These are phyloP conservation scores for Sebastes baramenuke DNA, from an alignment of 2,797 vertebrate species.

Conservation along the genomic window DNA sequence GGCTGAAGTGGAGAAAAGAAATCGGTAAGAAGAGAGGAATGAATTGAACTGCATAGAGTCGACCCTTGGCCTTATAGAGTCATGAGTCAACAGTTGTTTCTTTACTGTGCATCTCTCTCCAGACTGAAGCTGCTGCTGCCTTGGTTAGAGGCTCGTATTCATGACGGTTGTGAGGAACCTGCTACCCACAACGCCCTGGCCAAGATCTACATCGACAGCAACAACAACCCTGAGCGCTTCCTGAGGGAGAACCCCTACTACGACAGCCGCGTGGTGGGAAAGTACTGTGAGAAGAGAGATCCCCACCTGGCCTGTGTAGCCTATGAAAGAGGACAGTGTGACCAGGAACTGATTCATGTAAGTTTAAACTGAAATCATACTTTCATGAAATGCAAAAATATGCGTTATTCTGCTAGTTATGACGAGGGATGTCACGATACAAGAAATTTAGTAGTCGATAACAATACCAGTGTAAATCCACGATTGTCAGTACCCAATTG, in stretches of 20 bases:
- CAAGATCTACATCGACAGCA: constrained; percentile 97
- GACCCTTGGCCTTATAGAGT: not conserved
- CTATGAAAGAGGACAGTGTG: constrained; percentile 93
- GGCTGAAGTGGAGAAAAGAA: constrained; percentile 95
- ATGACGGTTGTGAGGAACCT: constrained; percentile 94
- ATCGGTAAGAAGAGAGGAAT: constrained; percentile 80
- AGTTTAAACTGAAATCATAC: constrained; percentile 41
- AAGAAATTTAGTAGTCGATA: too few species aligned
- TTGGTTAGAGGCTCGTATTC: constrained; percentile 93
- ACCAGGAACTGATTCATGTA: constrained; percentile 93
- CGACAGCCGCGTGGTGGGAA: constrained; percentile 92
- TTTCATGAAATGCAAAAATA: not conserved
- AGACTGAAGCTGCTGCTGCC: constrained; percentile 93
- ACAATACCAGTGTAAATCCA: too few species aligned
- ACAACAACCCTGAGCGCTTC: constrained; percentile 93
- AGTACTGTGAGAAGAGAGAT: constrained; percentile 96
- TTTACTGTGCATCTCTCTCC: not conserved
- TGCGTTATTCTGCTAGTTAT: accelerated
- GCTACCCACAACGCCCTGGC: constrained; percentile 94
- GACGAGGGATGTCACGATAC: too few species aligned
- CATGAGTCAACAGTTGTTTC: not conserved
- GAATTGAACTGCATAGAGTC: not conserved
- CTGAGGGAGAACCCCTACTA: constrained; percentile 92
- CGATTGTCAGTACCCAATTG: too few species aligned
- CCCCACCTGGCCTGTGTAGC: constrained; percentile 95